Base-by-base conservation (phyloP, 2,113 vertebrate genomes). In the Pimephales promelas region DNA sequence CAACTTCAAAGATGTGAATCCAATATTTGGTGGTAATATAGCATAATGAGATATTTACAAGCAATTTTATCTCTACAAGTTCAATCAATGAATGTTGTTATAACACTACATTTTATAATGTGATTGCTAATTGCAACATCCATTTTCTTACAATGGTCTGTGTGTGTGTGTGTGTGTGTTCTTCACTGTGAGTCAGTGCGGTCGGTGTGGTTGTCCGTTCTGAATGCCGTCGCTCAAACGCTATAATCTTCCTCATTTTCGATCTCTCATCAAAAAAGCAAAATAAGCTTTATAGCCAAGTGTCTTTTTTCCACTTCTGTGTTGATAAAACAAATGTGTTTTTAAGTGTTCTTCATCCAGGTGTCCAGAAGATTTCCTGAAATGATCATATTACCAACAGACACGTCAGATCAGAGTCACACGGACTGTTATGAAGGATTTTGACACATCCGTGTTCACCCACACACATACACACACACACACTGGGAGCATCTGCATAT, bases 171-270 rank as follows among this genome's bases (percentile, higher is more conserved):
- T 73, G 34, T 70, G 52, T 79, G 22, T 73, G 10, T 83, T 71
- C 13, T 61, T 73, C 73, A 80, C 85, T 90, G 86, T 91, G 92
- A 92, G 89, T 93, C 93, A 91, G 89, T 87, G 76, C 79, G 82
- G 92, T 85, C 91, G 88, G 40, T 87, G 91, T 75, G 92, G 92
- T 90, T 79, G 68, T 87, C 91, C 91, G 85, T 91, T 92, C 86
- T 90, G 89, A 91, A 90, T 91, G 87, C 90, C 86, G 88, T 68
- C 68, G 85, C 81, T 78, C 84, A 88, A 84, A 86, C 85, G 91
- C 89, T 92, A 90, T 94, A 94, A 93, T 93, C 91, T 92, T 92
- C 87, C 91, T 88, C 88, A 83, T 89, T 88, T 90, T 90, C 89
- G 85, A n/a, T 90, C 82, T 89, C 84, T 90, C 85, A 83, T 88